phyloP scores from a whole-genome alignment of 2,113 vertebrate species.

The Barnardius zonarius region DNA sequence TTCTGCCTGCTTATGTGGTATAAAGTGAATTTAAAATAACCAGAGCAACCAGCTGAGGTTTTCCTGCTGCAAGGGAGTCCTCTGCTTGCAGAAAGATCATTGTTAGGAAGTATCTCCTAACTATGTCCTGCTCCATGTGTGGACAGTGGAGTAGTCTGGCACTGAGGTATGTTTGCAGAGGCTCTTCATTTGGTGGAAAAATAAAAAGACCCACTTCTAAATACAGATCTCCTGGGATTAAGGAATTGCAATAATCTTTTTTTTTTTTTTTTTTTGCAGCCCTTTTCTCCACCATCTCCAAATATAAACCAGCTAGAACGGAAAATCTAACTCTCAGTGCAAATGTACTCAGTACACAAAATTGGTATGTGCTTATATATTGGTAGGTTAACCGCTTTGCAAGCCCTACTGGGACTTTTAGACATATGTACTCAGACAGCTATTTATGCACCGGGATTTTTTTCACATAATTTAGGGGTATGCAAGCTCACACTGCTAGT shows the following conservation, averaged over 20 bases:
- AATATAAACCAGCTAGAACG: not conserved
- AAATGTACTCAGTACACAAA: constrained; percentile 13
- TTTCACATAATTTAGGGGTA: constrained; percentile 31
- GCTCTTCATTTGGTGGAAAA: not conserved
- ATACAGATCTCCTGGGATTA: not conserved
- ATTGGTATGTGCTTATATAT: constrained; percentile 21
- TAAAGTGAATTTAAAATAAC: not conserved
- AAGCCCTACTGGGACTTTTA: not conserved
- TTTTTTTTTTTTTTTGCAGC: not conserved
- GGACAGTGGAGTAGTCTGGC: not conserved
- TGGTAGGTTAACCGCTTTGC: constrained; percentile 16
- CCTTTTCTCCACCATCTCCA: not conserved
- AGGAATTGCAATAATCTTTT: not conserved
- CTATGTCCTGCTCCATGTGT: not conserved
- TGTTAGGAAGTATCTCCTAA: not conserved
- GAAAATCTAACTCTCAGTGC: not conserved
- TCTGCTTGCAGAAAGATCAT: not conserved
- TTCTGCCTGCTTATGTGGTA: not conserved
- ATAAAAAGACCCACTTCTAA: not conserved
- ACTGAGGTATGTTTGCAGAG: not conserved
- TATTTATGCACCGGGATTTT: constrained; percentile 17
- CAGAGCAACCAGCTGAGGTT: not conserved
- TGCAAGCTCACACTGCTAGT: not conserved
- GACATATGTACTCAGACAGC: not conserved
- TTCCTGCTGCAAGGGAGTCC: not conserved